Percentiles rank a stretch among this genome's conserved stretches.
Conservation (phyloP, 2,888 invertebrate genomes). For the Malthinus flaveolus region DNA sequence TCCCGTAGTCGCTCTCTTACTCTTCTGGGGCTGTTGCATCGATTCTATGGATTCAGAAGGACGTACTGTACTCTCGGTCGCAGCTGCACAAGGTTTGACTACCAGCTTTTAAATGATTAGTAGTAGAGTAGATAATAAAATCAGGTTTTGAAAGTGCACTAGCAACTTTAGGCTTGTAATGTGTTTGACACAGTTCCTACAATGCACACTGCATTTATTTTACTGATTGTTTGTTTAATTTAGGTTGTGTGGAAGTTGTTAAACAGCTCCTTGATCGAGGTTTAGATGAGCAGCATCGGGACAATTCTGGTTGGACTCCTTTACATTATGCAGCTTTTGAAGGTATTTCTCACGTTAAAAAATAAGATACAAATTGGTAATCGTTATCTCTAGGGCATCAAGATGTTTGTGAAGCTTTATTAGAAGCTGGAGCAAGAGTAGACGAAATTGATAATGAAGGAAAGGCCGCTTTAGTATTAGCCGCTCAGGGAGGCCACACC, state of each 20-base stretch:
- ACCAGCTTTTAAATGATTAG: neutral
- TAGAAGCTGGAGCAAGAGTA: conserved; percentile 86
- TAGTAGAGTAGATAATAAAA: neutral
- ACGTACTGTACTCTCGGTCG: conserved; percentile 83
- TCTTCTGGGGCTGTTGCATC: conserved; percentile 95
- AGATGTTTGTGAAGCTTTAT: conserved; percentile 77
- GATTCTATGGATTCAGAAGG: conserved; percentile 95
- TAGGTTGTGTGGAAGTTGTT: conserved; percentile 83
- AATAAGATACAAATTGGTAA: too few relatives aligned
- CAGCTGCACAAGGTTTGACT: conserved; percentile 74
- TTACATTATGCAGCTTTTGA: conserved; percentile 95
- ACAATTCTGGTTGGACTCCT: conserved; percentile 97
- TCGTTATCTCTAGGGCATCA: conserved; percentile 66
- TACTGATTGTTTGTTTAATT: neutral
- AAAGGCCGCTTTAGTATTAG: conserved; percentile 83
- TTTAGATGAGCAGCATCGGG: conserved; percentile 82
- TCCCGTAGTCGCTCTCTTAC: conserved; percentile 77
- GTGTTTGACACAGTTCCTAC: too few relatives aligned
- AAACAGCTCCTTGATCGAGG: conserved; percentile 86
- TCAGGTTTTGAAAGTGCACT: too few relatives aligned
- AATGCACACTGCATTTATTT: too few relatives aligned
- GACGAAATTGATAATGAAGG: conserved; percentile 92
- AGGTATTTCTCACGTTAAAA: conserved; percentile 52
- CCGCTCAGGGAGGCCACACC: conserved; percentile 86
- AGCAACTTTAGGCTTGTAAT: too few relatives aligned